Evolutionary conservation across 2,113 vertebrate species (phyloP).

Genomic region (Progne subis): DNA sequence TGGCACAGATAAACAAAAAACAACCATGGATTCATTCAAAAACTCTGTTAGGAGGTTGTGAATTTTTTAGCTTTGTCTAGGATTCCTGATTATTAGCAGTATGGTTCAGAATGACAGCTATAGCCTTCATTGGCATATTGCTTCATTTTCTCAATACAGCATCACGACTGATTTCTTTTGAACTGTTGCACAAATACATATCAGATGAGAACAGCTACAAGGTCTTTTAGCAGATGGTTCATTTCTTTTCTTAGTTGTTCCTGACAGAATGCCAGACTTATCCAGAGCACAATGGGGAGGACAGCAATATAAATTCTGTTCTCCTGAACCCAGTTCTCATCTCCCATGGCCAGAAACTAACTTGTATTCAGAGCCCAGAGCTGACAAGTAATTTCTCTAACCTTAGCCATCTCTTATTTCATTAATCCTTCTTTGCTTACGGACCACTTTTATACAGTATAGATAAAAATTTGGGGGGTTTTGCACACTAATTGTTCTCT

Average conservation of each 20-base stretch:
- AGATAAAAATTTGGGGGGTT: rapidly evolving
- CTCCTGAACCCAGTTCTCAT: neutral
- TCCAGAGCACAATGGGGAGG: neutral
- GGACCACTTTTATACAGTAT: neutral
- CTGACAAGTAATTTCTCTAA: neutral
- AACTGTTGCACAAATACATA: neutral
- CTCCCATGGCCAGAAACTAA: neutral
- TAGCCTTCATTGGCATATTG: neutral
- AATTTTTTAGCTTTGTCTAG: neutral
- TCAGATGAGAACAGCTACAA: neutral
- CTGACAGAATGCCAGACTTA: neutral
- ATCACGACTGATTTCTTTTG: neutral
- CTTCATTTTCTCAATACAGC: neutral
- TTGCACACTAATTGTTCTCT: neutral
- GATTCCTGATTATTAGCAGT: neutral
- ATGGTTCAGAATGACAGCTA: neutral
- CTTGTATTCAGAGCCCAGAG: neutral
- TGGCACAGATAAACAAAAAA: neutral
- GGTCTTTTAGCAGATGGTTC: neutral
- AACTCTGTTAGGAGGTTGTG: neutral
- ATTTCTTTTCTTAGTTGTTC: neutral
- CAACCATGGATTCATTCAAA: neutral
- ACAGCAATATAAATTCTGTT: neutral
- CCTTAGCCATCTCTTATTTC: neutral
- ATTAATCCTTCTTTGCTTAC: neutral